Evolutionary conservation across 2,888 invertebrate species (phyloP).

Genomic region (Agrenia bidenticulata): DNA sequence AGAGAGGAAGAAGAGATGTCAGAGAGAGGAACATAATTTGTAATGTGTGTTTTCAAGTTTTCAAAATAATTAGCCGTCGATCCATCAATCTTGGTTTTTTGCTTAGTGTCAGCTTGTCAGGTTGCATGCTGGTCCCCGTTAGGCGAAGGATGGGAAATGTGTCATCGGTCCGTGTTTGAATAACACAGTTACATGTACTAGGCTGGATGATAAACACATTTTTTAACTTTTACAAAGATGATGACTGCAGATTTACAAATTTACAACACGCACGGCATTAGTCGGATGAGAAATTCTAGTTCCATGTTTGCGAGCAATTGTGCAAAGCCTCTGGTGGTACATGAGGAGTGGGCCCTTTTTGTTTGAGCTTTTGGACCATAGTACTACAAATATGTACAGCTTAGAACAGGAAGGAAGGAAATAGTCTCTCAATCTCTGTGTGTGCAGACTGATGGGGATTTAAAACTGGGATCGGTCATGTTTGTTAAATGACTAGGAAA

Average conservation of each 20-base stretch:
- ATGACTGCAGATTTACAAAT: constrained; percentile 3
- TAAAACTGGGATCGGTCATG: neutral
- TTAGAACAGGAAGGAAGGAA: no score
- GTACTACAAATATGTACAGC: no score
- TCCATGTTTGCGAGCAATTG: no score
- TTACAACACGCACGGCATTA: no score
- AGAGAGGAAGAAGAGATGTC: neutral
- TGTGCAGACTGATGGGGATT: neutral
- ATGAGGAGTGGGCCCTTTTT: no score
- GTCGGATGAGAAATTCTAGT: no score
- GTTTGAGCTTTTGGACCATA: no score
- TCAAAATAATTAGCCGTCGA: constrained; percentile 52
- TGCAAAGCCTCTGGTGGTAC: no score
- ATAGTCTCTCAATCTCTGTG: no score
- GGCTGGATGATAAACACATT: neutral
- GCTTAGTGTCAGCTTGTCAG: neutral
- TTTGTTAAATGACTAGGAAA: constrained; percentile 1
- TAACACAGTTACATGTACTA: constrained; percentile 13
- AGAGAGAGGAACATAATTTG: neutral
- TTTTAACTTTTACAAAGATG: neutral
- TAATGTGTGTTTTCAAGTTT: constrained; percentile 46
- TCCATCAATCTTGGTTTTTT: constrained; percentile 48
- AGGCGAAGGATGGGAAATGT: constrained; percentile 21
- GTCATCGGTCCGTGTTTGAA: constrained; percentile 19
- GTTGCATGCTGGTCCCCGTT: neutral